A percentile compares a stretch with the other conserved stretches of the same genome.
Evolutionary conservation across 2,113 vertebrate genomes (phyloP).

Genomic region (Mirza zaza): DNA sequence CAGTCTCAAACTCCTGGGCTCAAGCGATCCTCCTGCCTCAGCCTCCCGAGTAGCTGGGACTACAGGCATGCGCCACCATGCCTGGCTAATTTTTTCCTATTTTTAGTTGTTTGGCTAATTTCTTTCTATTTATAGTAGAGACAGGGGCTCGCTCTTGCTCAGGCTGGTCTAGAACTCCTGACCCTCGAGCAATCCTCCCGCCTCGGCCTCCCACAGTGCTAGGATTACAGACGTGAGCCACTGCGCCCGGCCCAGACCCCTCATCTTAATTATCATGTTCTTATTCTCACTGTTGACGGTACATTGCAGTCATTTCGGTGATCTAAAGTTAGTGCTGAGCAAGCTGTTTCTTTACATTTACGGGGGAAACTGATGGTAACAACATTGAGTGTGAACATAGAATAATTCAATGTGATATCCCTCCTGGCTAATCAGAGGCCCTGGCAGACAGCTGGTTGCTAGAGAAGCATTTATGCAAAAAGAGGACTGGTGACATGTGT

Average conservation of each 20-base stretch:
- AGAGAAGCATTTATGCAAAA: slow-evolving; percentile 42
- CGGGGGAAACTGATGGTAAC: neutral
- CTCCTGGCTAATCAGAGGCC: slow-evolving; percentile 40
- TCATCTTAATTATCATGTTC: neutral
- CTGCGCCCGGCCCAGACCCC: neutral
- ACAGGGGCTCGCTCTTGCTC: no score
- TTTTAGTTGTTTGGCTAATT: no score
- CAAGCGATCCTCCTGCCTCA: no score
- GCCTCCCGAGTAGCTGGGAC: no score
- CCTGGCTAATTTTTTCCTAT: no score
- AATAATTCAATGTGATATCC: neutral
- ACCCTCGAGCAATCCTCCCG: no score
- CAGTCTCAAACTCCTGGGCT: no score
- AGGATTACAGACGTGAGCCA: no score
- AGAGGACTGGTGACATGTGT: slow-evolving; percentile 32
- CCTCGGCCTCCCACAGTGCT: no score
- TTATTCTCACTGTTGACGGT: neutral
- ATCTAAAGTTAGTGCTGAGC: neutral
- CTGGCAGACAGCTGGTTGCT: slow-evolving; percentile 13
- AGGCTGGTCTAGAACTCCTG: no score
- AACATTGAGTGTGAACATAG: neutral
- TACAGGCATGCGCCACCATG: no score
- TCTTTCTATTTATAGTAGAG: no score
- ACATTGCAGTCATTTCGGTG: neutral
- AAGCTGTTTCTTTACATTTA: neutral